Conservation (phyloP, 2,797 vertebrate genomes). For the Microctenopoma stevenorrisi region DNA sequence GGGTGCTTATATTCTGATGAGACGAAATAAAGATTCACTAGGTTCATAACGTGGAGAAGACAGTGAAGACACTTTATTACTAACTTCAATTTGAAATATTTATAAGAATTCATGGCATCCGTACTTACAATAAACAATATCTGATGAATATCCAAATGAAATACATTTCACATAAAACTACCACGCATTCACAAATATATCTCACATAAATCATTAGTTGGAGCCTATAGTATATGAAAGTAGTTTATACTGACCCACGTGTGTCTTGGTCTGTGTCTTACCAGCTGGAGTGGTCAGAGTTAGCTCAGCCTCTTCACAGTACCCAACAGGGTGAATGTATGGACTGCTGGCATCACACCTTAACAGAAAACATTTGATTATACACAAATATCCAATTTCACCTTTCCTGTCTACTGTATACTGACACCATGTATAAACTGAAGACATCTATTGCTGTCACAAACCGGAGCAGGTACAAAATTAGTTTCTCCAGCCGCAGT, state of each 20-base stretch:
- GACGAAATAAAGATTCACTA: slow-evolving; percentile 15
- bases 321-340: slow-evolving; percentile 87
- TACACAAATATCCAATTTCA: neutral
- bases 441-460: neutral
- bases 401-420: neutral
- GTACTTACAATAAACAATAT: neutral
- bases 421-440: neutral
- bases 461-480: neutral
- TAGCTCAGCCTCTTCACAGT: slow-evolving; percentile 88
- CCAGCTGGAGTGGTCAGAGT: slow-evolving; percentile 91
- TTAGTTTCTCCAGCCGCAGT: neutral
- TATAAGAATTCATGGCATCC: neutral
- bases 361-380: slow-evolving; percentile 4
- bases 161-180: slow-evolving; percentile 6
- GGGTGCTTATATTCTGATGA: slow-evolving; percentile 86
- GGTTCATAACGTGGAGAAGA: neutral
- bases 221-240: slow-evolving; percentile 27
- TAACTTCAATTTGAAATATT: no score
- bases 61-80: neutral
- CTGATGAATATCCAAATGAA: neutral
- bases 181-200: no score
- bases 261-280: slow-evolving; percentile 76
- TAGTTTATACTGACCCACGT: slow-evolving; percentile 57
- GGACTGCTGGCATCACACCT: slow-evolving; percentile 89
- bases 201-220: slow-evolving; percentile 6